Percentiles rank a stretch among this genome's conserved stretches.
phyloP scores from a whole-genome alignment of 2,888 invertebrate species.

The Drosophila prolongata region DNA sequence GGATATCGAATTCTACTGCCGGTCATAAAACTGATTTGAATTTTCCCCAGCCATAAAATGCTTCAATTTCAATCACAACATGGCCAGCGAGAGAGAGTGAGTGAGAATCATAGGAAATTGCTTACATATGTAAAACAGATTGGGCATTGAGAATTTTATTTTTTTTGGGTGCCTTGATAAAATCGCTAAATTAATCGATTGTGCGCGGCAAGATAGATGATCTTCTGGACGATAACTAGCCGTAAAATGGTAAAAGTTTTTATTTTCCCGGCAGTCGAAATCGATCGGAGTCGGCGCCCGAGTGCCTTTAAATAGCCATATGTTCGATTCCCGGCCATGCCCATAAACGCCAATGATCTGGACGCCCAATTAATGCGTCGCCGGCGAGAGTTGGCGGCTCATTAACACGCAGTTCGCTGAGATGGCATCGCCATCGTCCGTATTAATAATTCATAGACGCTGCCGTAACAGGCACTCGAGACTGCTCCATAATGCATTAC shows the following conservation, averaged over 20 bases:
- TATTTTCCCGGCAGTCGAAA: conserved; percentile 37
- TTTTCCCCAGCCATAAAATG: conserved; percentile 53
- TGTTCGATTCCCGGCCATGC: conserved; percentile 44
- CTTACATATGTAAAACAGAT: conserved; percentile 61
- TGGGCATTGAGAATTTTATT: conserved; percentile 47
- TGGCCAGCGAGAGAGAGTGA: neutral
- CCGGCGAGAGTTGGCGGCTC: conserved; percentile 71
- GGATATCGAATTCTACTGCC: conserved; percentile 65
- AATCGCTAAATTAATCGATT: conserved; percentile 64
- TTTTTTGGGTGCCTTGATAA: conserved; percentile 52
- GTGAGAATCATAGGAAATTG: conserved; percentile 10
- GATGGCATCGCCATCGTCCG: conserved; percentile 38
- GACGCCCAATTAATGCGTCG: conserved; percentile 70
- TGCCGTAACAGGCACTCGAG: conserved; percentile 39
- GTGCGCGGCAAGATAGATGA: conserved; percentile 23
- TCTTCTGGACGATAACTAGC: conserved; percentile 39
- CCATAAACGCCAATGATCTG: conserved; percentile 59
- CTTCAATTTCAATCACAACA: conserved; percentile 52
- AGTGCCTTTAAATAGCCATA: conserved; percentile 23
- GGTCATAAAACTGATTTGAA: conserved; percentile 49
- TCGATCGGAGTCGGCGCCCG: conserved; percentile 55
- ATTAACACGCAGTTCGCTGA: conserved; percentile 69
- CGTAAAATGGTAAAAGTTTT: conserved; percentile 65
- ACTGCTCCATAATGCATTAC: conserved; percentile 76
- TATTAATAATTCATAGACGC: conserved; percentile 74